These are phyloP conservation scores for Xestia xanthographa DNA, from an alignment of 2,888 invertebrate species.

Conservation along the genomic window DNA sequence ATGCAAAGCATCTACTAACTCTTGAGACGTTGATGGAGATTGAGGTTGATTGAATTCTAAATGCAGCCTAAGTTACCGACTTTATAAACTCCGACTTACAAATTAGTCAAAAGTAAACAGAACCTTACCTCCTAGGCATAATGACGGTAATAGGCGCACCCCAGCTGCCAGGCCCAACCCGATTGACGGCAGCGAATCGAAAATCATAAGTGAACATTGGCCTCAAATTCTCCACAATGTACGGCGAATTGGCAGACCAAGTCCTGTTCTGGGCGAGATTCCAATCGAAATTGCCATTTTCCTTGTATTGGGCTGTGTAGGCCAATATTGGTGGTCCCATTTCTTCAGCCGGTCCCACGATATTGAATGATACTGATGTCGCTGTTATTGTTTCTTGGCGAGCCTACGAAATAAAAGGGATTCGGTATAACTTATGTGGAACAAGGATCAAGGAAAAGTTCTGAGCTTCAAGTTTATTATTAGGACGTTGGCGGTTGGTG, in stretches of 20 bases:
- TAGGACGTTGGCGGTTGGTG: not conserved
- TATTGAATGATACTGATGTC: slow-evolving; percentile 95
- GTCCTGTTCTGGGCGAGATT: slow-evolving; percentile 92
- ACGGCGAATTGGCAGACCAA: slow-evolving; percentile 95
- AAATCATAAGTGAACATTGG: slow-evolving; percentile 95
- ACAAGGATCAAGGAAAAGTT: slow-evolving; percentile 25
- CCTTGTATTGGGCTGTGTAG: slow-evolving; percentile 94
- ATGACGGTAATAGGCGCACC: slow-evolving; percentile 91
- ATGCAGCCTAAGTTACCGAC: not conserved
- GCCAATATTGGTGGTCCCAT: slow-evolving; percentile 94
- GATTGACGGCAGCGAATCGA: slow-evolving; percentile 96
- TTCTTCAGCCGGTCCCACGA: slow-evolving; percentile 93
- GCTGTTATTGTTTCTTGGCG: slow-evolving; percentile 94
- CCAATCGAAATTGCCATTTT: slow-evolving; percentile 93
- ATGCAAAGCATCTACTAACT: not conserved
- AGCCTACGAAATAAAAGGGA: slow-evolving; percentile 84
- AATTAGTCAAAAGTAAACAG: not conserved
- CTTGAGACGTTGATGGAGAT: too few relatives aligned
- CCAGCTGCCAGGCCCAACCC: slow-evolving; percentile 95
- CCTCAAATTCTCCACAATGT: slow-evolving; percentile 94
- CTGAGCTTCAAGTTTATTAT: slow-evolving; percentile 22
- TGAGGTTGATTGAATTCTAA: not conserved
- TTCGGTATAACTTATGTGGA: slow-evolving; percentile 24
- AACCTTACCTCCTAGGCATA: slow-evolving; percentile 92
- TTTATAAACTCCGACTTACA: not conserved